These are phyloP conservation scores for Isaurus tuberculatus DNA, from an alignment of 92 coral and sea anemone genomes.

Conservation along the genomic window DNA sequence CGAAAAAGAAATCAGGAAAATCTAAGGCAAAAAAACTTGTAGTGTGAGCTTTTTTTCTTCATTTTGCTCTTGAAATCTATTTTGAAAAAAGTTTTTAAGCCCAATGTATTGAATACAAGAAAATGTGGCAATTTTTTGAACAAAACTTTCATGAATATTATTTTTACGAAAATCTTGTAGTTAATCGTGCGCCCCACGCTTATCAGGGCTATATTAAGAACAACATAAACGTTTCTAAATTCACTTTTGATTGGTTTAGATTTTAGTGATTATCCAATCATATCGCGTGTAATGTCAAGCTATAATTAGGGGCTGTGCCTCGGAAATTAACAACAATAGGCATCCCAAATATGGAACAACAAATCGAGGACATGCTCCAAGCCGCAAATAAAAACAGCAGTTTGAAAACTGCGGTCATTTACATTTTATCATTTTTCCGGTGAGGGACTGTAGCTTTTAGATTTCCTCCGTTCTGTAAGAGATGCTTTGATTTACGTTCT, in stretches of 20 bases:
- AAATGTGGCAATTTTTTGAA: neutral
- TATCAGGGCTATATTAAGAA: constrained; percentile 44
- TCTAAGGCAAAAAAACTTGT: neutral
- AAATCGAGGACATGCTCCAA: neutral
- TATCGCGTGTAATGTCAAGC: neutral
- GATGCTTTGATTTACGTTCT: constrained; percentile 13
- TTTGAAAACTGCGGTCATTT: constrained; percentile 27
- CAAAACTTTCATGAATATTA: neutral
- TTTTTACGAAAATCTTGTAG: neutral
- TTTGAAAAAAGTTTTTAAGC: neutral
- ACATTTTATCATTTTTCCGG: constrained; percentile 36
- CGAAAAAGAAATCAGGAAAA: neutral
- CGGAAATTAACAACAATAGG: constrained; percentile 37
- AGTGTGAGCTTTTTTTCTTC: neutral
- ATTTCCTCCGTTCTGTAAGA: neutral
- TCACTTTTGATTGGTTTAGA: constrained; percentile 25
- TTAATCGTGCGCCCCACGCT: constrained; percentile 6
- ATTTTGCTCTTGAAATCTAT: neutral
- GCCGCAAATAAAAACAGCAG: constrained; percentile 46
- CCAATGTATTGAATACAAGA: neutral
- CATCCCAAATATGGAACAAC: constrained; percentile 37
- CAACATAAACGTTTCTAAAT: constrained; percentile 18
- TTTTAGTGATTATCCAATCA: neutral
- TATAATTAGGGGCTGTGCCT: constrained; percentile 34
- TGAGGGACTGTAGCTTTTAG: neutral